Base-by-base conservation (phyloP, 1,140 invertebrate genomes). In the Drosophila pachea region DNA sequence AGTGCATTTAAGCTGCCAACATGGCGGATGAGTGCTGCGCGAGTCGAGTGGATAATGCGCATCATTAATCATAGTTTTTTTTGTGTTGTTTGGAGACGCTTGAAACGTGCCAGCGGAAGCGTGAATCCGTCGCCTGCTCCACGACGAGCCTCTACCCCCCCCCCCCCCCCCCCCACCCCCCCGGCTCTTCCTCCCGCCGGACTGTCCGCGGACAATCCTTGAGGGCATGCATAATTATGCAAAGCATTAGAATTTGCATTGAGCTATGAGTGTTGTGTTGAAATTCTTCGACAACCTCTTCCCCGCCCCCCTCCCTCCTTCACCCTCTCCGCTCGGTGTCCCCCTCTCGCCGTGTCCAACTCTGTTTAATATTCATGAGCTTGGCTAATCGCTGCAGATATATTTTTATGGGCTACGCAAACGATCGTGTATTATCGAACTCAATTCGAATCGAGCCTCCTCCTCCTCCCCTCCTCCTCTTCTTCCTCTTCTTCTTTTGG, bases 171-270 rank as follows among this genome's bases (percentile, higher is more conserved):
- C 32, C 12, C 7, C n/a, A n/a, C n/a, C 36, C 8, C 32, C n/a
- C 50, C 45, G 22, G 48, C 56, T 49, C 49, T 49, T 16, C 54
- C 47, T 11, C 9, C 7, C 14, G 35, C 12, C 7, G n/a, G n/a
- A n/a, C n/a, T 22, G 22, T 3, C 7, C 14, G 16, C 12, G 5
- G 33, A n/a, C 29, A 0, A 12, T 67, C 64, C 56, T 67, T 67
- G 64, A 40, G 33, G 16, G 56, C 47, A 22, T 62, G 66, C 36
- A 55, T 63, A 63, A 61, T 58, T 63, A 72, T 59, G 52, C 67
- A 76, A 67, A 55, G 56, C 16, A 61, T 40, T 60, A 75, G 68
- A 82, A 82, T 78, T 82, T 61, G 76, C 79, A 84, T 75, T 49
- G 63, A 49, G 61, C 73, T 52, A n/a, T n/a, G 76, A 35, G 7